phyloP scores from a whole-genome alignment of 2,888 invertebrate genomes.

The Acrobasis consociella region DNA sequence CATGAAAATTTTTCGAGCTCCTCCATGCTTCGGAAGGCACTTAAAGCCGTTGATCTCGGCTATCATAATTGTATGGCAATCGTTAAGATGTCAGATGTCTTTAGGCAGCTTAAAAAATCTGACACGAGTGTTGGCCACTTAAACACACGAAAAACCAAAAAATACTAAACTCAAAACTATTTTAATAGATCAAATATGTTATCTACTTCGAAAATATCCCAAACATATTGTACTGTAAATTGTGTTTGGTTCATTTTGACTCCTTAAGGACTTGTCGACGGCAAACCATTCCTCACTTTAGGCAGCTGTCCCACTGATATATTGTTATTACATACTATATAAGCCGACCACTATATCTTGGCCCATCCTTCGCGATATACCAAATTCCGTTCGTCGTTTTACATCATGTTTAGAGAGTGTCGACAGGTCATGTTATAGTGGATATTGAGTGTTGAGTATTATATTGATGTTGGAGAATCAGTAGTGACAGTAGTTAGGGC shows the following conservation, averaged over 20 bases:
- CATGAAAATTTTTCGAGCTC: too few relatives aligned
- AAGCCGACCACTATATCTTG: conserved; percentile 26
- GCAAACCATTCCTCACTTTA: conserved; percentile 56
- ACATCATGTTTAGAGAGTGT: conserved; percentile 2
- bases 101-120: too few relatives aligned
- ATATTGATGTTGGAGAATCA: conserved; percentile 10
- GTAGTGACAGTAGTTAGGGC: too few relatives aligned
- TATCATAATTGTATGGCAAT: too few relatives aligned
- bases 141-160: too few relatives aligned
- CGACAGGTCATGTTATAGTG: conserved; percentile 10
- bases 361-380: conserved; percentile 14
- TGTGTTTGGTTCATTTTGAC: conserved; percentile 28
- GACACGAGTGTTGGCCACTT: too few relatives aligned
- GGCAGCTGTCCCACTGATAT: conserved; percentile 57
- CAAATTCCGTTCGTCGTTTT: background rate
- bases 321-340: conserved; percentile 53
- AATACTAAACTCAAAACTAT: too few relatives aligned
- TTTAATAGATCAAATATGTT: background rate
- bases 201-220: background rate
- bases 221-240: conserved; percentile 1
- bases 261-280: conserved; percentile 48
- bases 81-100: too few relatives aligned
- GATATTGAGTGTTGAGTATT: conserved; percentile 1
- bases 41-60: too few relatives aligned
- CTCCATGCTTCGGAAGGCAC: too few relatives aligned